A percentile compares a stretch with the other conserved stretches of the same genome.
phyloP scores from a whole-genome alignment of 2,888 invertebrate species.

The Zonitis immaculata region DNA sequence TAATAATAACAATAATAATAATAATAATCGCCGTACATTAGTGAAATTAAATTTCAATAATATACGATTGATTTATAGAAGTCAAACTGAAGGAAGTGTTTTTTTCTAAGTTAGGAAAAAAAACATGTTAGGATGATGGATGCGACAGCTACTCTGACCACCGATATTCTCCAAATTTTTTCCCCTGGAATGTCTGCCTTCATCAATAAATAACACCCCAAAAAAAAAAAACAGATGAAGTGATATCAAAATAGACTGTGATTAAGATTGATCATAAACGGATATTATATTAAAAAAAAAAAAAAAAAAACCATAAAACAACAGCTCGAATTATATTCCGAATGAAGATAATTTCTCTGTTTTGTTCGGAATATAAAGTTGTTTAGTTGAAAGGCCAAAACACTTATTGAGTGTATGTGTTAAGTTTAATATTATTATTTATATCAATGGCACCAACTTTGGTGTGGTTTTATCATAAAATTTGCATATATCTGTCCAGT shows the following conservation, averaged over 20 bases:
- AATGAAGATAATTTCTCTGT: neutral
- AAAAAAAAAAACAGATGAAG: conserved; percentile 19
- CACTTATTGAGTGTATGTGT: neutral
- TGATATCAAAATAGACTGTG: conserved; percentile 25
- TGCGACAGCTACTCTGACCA: conserved; percentile 26
- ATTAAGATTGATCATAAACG: conserved; percentile 27
- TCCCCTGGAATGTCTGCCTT: no score
- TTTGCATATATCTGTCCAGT: neutral
- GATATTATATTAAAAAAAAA: no score
- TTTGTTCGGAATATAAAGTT: neutral
- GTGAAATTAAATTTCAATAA: conserved; percentile 30
- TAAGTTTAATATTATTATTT: neutral
- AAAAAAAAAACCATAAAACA: no score
- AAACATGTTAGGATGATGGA: conserved; percentile 35
- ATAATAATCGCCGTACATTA: conserved; percentile 3
- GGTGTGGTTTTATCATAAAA: neutral
- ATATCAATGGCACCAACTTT: conserved; percentile 1
- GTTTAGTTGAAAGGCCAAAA: neutral
- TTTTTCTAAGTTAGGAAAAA: no score
- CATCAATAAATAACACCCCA: conserved; percentile 21
- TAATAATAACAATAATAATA: no score
- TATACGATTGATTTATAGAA: conserved; percentile 37
- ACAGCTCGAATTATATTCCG: no score
- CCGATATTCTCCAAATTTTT: conserved; percentile 26
- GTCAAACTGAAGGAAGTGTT: conserved; percentile 34